These are phyloP conservation scores for Mormyrus iriodes DNA, from an alignment of 2,113 vertebrate species.

Conservation along the genomic window DNA sequence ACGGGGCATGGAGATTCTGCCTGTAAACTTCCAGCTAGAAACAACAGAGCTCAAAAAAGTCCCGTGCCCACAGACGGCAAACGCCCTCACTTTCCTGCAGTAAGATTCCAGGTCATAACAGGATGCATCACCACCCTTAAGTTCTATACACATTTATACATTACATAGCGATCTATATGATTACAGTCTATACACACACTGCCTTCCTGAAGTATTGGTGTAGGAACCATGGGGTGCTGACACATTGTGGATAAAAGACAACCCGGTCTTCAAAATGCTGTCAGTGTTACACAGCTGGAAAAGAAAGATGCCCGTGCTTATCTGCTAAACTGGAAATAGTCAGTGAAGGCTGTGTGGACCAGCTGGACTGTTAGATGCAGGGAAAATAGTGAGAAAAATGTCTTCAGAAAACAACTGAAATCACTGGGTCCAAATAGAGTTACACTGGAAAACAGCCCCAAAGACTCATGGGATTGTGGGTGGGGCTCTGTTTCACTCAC, in stretches of 20 bases:
- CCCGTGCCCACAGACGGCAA: not conserved
- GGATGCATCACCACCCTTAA: not conserved
- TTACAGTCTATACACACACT: slow-evolving; percentile 34
- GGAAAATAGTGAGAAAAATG: not conserved
- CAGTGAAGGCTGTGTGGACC: not conserved
- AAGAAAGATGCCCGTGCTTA: not conserved
- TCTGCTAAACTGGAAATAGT: not conserved
- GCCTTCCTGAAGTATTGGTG: not conserved
- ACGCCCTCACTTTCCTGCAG: not conserved
- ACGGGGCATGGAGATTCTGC: not conserved
- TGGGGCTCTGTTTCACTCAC: not conserved
- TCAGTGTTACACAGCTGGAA: not conserved
- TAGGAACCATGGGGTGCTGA: slow-evolving; percentile 2
- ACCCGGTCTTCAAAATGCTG: not conserved
- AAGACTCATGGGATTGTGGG: not conserved
- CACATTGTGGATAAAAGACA: not conserved
- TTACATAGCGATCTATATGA: slow-evolving; percentile 31
- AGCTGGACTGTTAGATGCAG: not conserved
- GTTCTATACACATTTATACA: slow-evolving; percentile 35
- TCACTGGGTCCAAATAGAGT: not conserved
- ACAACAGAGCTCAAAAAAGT: not conserved
- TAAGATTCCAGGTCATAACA: not conserved
- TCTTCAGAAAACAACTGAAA: not conserved
- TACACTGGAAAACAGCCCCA: not conserved
- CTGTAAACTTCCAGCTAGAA: slow-evolving; percentile 35